phyloP scores from a whole-genome alignment of 2,888 invertebrate species.

The Stenurella melanura region DNA sequence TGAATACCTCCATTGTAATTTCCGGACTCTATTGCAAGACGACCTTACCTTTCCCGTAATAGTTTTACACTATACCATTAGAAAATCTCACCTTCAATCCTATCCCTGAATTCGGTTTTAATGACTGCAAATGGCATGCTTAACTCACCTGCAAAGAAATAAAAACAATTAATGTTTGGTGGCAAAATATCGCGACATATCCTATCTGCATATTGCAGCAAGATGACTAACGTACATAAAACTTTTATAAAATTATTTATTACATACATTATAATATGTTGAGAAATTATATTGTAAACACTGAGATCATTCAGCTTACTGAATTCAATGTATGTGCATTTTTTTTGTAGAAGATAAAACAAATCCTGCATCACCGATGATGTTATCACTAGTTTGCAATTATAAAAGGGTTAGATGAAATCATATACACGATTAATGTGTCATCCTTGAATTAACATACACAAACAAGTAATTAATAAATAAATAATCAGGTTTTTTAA shows the following conservation, averaged over 20 bases:
- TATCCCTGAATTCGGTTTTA: not conserved
- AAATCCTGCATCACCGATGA: constrained; percentile 26
- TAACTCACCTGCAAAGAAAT: not conserved
- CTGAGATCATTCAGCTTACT: not conserved
- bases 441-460: constrained; percentile 16
- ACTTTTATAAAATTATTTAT: not conserved
- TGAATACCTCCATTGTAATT: too few species aligned
- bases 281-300: not conserved
- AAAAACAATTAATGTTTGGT: not conserved
- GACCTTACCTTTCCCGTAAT: too few species aligned
- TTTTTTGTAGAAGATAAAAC: not conserved
- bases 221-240: not conserved
- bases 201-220: not conserved
- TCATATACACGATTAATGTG: not conserved
- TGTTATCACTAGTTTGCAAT: constrained; percentile 24
- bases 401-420: constrained; percentile 4
- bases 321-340: not conserved
- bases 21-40: too few species aligned
- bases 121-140: not conserved
- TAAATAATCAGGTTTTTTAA: constrained; percentile 14
- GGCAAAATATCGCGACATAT: not conserved
- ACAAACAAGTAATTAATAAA: constrained; percentile 12
- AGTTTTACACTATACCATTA: too few species aligned
- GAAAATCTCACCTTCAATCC: too few species aligned
- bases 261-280: not conserved